Evolutionary conservation across 2,113 vertebrate species (phyloP), one percentile per base, ranked within the genome.

Genomic region (Poeciliopsis prolifica): DNA sequence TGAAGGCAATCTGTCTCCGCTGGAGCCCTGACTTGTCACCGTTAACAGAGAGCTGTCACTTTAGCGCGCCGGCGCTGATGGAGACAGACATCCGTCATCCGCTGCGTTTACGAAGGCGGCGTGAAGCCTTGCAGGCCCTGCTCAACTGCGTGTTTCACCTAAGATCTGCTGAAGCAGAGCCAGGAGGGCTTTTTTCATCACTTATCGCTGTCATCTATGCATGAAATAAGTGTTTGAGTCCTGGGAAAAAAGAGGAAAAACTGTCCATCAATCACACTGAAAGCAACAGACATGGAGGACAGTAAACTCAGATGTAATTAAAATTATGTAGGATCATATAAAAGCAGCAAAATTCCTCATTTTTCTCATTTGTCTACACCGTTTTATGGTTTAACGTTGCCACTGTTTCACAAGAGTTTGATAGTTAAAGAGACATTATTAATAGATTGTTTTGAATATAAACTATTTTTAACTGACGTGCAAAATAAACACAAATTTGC

Each of bases 1-100:
- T 92, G 90, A 92, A 92, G 88, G 92, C 91, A 92, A 90, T 86
- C 88, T 93, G 92, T 92, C 90, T 89, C 75, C 3, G 76, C 92
- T 82, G 88, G 85, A 87, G 81, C 87, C 24, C 86, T 37, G 69
- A 78, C 91, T 87, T 87, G 91, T 92, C 91, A 90, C 85, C 14
- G 86, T 82, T 66, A 14, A 82, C 83, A 86, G 90, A 81, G 86
- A 89, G 88, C 89, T 93, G 92, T 92, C 92, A 92, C 80, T 81
- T 82, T 77, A 63, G 65, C 30, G 83, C 37, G 81, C 72, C 80
- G n/a, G 76, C 42, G 61, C 74, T 82, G 88, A 91, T 92, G 84
- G 75, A 83, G 90, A 89, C 86, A 91, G 84, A 90, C 91, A 90
- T 66, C 91, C 90, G 29, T 93, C 89, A 90, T 69, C 69, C 40